Evolutionary conservation across 2,888 invertebrate species (phyloP).

Genomic region (Tipula vernalis): DNA sequence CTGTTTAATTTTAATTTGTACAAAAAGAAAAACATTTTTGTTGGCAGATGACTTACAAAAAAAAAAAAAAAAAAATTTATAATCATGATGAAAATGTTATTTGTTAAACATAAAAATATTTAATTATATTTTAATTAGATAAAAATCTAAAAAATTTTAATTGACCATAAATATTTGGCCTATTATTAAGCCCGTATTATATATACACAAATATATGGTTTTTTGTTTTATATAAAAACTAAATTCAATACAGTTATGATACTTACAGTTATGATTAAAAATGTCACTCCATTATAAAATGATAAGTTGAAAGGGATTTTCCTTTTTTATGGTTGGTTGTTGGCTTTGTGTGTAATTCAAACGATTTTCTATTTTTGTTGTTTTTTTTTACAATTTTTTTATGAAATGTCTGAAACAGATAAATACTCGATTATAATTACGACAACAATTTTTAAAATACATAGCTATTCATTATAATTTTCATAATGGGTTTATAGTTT

Average conservation of each 20-base stretch:
- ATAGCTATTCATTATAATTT: no score
- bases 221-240: background rate
- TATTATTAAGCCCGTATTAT: background rate
- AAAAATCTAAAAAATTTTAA: background rate
- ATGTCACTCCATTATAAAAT: background rate
- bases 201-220: background rate
- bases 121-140: background rate
- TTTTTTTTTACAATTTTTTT: background rate
- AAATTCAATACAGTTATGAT: background rate
- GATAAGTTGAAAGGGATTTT: constrained; percentile 4
- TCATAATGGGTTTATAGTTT: background rate
- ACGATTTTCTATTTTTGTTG: background rate
- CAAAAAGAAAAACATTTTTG: background rate
- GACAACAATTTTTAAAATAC: background rate
- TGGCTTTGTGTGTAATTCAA: background rate
- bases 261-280: background rate
- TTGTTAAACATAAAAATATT: background rate
- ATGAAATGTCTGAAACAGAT: constrained; percentile 4
- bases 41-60: background rate
- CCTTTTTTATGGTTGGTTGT: background rate
- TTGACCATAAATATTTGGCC: background rate
- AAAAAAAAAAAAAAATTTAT: background rate
- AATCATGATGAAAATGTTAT: background rate
- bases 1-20: background rate
- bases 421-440: background rate